Conservation (phyloP, 2,888 invertebrate genomes). For the Patella ulyssiponensis region DNA sequence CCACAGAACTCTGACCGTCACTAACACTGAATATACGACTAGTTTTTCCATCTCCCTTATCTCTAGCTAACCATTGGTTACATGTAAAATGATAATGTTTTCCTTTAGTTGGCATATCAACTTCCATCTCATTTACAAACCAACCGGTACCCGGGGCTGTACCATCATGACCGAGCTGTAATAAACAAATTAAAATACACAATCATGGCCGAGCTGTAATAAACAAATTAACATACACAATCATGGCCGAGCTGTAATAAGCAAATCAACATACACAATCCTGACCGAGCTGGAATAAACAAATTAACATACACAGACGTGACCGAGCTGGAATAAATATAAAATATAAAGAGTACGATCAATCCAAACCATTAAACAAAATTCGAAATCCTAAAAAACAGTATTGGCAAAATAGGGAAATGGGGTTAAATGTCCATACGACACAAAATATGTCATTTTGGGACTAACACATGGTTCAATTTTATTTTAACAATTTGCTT, state of each 20-base stretch:
- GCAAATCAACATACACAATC: constrained; percentile 52
- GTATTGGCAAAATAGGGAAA: no score
- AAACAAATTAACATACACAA: constrained; percentile 7
- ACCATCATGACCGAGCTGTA: constrained; percentile 71
- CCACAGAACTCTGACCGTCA: constrained; percentile 65
- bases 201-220: constrained; percentile 70
- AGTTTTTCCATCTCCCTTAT: constrained; percentile 70
- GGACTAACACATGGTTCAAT: no score
- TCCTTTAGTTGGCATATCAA: constrained; percentile 71
- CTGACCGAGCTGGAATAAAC: constrained; percentile 64
- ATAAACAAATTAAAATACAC: constrained; percentile 30
- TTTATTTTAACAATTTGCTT: no score
- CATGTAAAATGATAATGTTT: constrained; percentile 70
- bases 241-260: background rate
- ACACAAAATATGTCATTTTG: no score
- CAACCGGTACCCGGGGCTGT: constrained; percentile 68
- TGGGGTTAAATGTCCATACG: no score
- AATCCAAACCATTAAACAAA: no score
- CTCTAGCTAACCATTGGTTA: constrained; percentile 69
- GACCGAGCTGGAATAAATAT: constrained; percentile 59
- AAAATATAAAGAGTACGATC: no score
- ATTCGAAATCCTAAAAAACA: no score
- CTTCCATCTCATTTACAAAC: constrained; percentile 69
- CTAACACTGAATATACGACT: constrained; percentile 63
- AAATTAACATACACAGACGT: constrained; percentile 57